Conservation (phyloP, 2,888 invertebrate genomes). For the Pristionchus exspectatus region DNA sequence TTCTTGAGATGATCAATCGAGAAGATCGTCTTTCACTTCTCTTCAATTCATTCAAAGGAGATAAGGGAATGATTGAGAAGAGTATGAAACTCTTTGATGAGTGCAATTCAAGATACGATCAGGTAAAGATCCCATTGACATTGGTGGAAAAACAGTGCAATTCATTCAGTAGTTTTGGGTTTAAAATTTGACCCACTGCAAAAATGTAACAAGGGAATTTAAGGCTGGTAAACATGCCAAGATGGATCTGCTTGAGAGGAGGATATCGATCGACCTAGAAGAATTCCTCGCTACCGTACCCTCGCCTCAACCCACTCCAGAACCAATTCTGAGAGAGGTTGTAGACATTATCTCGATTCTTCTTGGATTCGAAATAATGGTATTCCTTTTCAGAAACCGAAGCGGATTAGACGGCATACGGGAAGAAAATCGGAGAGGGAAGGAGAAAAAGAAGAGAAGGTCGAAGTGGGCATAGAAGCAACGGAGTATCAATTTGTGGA, state of each 20-base stretch:
- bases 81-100: background rate
- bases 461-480: background rate
- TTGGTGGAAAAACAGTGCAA: background rate
- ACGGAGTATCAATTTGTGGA: background rate
- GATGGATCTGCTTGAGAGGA: background rate
- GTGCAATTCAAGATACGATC: background rate
- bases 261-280: background rate
- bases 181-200: too few species aligned
- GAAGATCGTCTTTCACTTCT: conserved; percentile 4
- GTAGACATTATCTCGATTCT: background rate
- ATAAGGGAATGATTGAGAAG: conserved; percentile 17
- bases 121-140: background rate
- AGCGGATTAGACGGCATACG: background rate
- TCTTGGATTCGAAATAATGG: background rate
- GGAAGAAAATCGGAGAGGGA: conserved; percentile 2
- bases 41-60: conserved; percentile 24
- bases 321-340: background rate
- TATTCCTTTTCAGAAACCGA: background rate
- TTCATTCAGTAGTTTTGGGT: background rate
- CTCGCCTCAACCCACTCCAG: background rate
- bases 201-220: too few species aligned
- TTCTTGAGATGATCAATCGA: background rate
- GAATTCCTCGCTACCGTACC: conserved; percentile 1
- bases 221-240: background rate
- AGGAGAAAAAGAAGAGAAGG: background rate